Evolutionary conservation across 2,888 invertebrate species (phyloP), one percentile per base, ranked within the genome.

Genomic region (Apodemia duryi): DNA sequence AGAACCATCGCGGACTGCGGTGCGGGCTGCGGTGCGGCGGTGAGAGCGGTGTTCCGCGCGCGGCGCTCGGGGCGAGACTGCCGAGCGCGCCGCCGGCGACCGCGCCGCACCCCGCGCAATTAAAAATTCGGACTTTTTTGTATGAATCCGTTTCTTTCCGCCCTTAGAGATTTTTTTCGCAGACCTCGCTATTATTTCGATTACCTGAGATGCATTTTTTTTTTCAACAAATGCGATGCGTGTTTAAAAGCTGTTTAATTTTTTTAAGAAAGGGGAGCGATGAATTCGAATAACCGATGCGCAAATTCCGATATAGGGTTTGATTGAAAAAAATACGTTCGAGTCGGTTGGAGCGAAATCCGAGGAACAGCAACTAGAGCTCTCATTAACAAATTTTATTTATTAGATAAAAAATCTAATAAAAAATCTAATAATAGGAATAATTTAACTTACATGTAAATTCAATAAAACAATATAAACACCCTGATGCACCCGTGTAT

Each of bases 221-320:
- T 79, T 57, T 57, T 57, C 32, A 57, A 29, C 81, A 79, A 81
- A 79, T 79, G 77, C 83, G 83, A 83, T 81, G 84, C 82, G 81
- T 83, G 86, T 85, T 90, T 90, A 90, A 92, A 91, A 92, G 92
- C 91, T 91, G 91, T 89, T 92, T 87, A 88, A 85, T 88, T 84
- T 90, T 89, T 89, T 85, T 81, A 75, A 78, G 75, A 85, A 89
- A 86, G 89, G 90, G 90, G 88, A 86, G 75, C 86, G 85, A 78
- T 79, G 84, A 83, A 83, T 79, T 85, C 81, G 80, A 78, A 81
- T 82, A 83, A 85, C 86, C 88, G 88, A 88, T 84, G 88, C 89
- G 90, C 91, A 82, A 88, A 90, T 89, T 88, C 86, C 87, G 83
- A 88, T 85, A 84, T 84, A 86, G 85, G 83, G 83, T 85, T 85